phyloP scores from a whole-genome alignment of 2,888 invertebrate genomes.

The Epistrophella euchroma region DNA sequence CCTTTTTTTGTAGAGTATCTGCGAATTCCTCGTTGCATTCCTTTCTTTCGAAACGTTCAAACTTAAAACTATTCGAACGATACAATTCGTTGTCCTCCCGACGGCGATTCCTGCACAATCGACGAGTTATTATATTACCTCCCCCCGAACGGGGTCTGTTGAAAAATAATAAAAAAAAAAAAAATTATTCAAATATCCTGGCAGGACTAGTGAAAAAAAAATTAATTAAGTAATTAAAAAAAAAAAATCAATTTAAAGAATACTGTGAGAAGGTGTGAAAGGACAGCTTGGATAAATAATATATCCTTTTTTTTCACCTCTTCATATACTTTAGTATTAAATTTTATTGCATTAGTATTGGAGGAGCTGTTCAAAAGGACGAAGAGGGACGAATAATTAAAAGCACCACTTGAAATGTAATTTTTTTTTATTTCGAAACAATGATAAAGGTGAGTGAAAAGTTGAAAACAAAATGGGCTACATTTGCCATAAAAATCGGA shows the following conservation, averaged over 20 bases:
- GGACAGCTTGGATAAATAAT: conserved; percentile 28
- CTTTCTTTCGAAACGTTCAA: conserved; percentile 91
- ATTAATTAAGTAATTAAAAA: conserved; percentile 51
- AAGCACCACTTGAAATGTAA: conserved; percentile 66
- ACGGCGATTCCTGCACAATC: conserved; percentile 90
- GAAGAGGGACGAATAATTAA: conserved; percentile 29
- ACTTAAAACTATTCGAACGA: conserved; percentile 94
- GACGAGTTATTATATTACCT: conserved; percentile 86
- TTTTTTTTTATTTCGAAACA: conserved; percentile 49
- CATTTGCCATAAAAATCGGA: conserved; percentile 54
- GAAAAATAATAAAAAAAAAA: conserved; percentile 12
- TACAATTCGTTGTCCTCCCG: conserved; percentile 93
- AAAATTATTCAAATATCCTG: background rate
- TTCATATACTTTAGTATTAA: conserved; percentile 32
- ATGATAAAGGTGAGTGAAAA: conserved; percentile 49
- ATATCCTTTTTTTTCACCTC: conserved; percentile 15
- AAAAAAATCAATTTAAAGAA: conserved; percentile 7
- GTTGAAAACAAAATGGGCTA: conserved; percentile 59
- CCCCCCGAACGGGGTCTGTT: conserved; percentile 82
- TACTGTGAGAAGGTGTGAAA: conserved; percentile 27
- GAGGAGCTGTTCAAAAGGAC: conserved; percentile 14
- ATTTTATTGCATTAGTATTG: conserved; percentile 52
- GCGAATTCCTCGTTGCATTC: conserved; percentile 87
- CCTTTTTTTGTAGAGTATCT: conserved; percentile 88
- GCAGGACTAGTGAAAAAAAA: conserved; percentile 14